Evolutionary conservation across 1,140 invertebrate genomes (phyloP).

Genomic region (Bombus picipes): DNA sequence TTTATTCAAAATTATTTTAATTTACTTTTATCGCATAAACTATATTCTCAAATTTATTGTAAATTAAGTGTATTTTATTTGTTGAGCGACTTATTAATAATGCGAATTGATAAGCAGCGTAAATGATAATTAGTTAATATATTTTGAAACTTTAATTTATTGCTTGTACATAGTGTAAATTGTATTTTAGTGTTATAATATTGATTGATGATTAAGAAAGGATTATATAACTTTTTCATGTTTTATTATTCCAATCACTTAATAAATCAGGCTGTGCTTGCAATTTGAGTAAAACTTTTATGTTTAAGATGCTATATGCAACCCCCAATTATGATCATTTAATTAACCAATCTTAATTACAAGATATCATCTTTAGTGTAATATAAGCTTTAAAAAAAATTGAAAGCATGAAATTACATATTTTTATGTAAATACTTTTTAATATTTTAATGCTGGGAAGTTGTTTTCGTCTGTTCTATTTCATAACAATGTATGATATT

Average conservation of each 20-base stretch:
- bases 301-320: neutral
- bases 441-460: too few relatives aligned
- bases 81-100: conserved; percentile 30
- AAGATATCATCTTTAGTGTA: neutral
- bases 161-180: conserved; percentile 77
- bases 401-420: neutral
- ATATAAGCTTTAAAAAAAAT: neutral
- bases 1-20: conserved; percentile 1
- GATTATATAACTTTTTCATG: conserved; percentile 54
- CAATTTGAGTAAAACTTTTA: conserved; percentile 20
- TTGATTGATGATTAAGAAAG: conserved; percentile 65
- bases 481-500: neutral
- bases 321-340: neutral
- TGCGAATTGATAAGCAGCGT: conserved; percentile 15
- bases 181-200: conserved; percentile 70
- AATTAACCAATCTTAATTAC: neutral
- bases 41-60: conserved; percentile 12
- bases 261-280: conserved; percentile 56
- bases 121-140: conserved; percentile 63
- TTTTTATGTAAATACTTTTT: neutral
- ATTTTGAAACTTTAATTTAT: conserved; percentile 72
- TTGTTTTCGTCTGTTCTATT: neutral
- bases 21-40: neutral
- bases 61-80: conserved; percentile 1
- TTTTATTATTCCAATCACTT: conserved; percentile 60